Evolutionary conservation across 2,888 invertebrate genomes (phyloP), one percentile per base, ranked within the genome.

Genomic region (Uropetala carovei): DNA sequence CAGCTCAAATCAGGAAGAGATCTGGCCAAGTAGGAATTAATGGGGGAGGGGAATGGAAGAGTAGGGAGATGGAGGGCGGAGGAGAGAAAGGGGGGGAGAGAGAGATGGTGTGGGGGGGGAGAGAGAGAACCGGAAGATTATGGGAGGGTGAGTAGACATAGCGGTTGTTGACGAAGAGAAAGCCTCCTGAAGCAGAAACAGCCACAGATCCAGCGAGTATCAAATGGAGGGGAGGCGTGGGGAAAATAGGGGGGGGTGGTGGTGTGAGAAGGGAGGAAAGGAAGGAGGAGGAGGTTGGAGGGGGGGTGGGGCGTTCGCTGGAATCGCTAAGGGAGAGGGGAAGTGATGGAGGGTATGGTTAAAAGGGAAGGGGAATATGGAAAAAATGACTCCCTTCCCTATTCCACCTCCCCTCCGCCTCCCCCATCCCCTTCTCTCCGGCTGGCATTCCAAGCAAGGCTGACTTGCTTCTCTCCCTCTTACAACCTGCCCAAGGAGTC

Each of bases 401-500:
- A 11, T 10, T 27, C 14, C 82, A 10, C 5, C 2, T 16, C 5
- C 2, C 30, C 59, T 14, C 86, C 58, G 0, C 86, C 16, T 30
- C 18, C 0, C 22, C 56, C 18, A 5, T n/a, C 57, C 56, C 56
- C 83, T 56, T 16, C 58, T 59, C 60, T n/a, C 22, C 30, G 59
- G 64, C 89, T 59, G 43, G 16, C 89, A 89, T 89, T 89, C 89
- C 89, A 89, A 89, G 89, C 89, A 89, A 89, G 89, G 89, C 89
- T 89, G 89, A 89, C 89, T 89, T 89, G 89, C 43, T 89, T 86
- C 60, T 60, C 89, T 43, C 64, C 16, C 68, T 30, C 60, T 22
- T 59, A 18, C 30, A 13, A 27, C 27, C 60, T 56, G 64, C 89
- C 89, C 64, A 14, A 86, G 57, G 86, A 27, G 59, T n/a, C 60